phyloP scores from a whole-genome alignment of 2,113 vertebrate genomes.

The Plestiodon gilberti region DNA sequence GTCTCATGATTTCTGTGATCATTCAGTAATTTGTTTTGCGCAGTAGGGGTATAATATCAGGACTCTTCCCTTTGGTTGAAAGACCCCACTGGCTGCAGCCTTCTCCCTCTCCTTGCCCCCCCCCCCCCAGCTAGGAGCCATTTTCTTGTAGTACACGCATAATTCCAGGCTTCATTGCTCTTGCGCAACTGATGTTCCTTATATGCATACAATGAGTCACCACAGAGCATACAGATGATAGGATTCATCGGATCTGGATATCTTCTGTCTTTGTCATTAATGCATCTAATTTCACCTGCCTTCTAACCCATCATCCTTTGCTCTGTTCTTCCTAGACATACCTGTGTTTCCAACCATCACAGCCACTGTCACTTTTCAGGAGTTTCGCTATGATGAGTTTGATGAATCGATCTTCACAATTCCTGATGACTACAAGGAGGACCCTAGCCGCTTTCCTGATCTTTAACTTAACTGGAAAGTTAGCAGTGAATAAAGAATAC shows the following conservation, averaged over 20 bases:
- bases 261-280: neutral
- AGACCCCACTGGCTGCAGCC: neutral
- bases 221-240: neutral
- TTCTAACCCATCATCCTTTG: neutral
- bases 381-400: conserved; percentile 95
- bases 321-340: conserved; percentile 81
- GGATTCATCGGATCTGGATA: neutral
- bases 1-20: neutral
- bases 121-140: neutral
- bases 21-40: neutral
- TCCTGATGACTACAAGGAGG: conserved; percentile 95
- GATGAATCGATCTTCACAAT: conserved; percentile 91
- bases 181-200: neutral
- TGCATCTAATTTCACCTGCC: neutral
- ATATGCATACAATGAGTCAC: neutral
- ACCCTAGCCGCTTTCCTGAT: conserved; percentile 96
- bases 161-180: neutral
- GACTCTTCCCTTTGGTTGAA: neutral
- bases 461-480: conserved; percentile 79
- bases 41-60: neutral
- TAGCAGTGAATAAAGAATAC: neutral
- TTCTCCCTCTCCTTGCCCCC: neutral
- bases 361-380: conserved; percentile 98
- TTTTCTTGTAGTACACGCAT: neutral
- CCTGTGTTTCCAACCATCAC: conserved; percentile 98